phyloP scores from a whole-genome alignment of 2,113 vertebrate genomes.

The Cryptomyrus ogoouensis region DNA sequence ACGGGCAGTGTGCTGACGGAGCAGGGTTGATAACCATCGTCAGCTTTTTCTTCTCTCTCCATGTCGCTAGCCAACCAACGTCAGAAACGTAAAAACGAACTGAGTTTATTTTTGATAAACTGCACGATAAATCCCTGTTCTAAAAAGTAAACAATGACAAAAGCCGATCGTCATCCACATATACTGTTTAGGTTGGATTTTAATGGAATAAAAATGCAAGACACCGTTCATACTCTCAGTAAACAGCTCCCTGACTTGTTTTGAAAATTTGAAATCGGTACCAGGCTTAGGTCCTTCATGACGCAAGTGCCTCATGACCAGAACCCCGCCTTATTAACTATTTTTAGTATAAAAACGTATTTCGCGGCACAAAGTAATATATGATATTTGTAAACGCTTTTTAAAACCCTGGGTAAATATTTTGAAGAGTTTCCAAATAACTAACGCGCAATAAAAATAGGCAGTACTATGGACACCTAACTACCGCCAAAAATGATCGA shows the following conservation, averaged over 20 bases:
- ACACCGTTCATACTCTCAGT: not conserved
- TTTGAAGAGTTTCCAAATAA: not conserved
- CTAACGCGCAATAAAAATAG: not conserved
- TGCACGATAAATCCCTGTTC: not conserved
- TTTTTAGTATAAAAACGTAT: not conserved
- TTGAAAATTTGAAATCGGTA: constrained; percentile 62
- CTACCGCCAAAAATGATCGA: not conserved
- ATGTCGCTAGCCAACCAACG: not conserved
- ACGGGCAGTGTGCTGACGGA: constrained; percentile 19
- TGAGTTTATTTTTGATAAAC: not conserved
- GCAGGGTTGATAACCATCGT: not conserved
- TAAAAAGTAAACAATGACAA: not conserved
- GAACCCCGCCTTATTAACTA: not conserved
- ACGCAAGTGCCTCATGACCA: not conserved
- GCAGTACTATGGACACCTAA: not conserved
- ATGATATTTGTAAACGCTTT: not conserved
- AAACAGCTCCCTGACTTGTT: constrained; percentile 44
- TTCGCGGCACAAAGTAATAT: not conserved
- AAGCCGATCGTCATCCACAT: not conserved
- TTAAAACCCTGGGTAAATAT: not conserved
- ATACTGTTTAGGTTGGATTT: not conserved
- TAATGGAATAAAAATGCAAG: not conserved
- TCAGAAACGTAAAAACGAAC: not conserved
- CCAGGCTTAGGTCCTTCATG: constrained; percentile 38
- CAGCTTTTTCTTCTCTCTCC: constrained; percentile 30